Percentiles rank a stretch among this genome's conserved stretches.
Evolutionary conservation across 2,797 vertebrate species (phyloP).

Genomic region (Pagetopsis macropterus): DNA sequence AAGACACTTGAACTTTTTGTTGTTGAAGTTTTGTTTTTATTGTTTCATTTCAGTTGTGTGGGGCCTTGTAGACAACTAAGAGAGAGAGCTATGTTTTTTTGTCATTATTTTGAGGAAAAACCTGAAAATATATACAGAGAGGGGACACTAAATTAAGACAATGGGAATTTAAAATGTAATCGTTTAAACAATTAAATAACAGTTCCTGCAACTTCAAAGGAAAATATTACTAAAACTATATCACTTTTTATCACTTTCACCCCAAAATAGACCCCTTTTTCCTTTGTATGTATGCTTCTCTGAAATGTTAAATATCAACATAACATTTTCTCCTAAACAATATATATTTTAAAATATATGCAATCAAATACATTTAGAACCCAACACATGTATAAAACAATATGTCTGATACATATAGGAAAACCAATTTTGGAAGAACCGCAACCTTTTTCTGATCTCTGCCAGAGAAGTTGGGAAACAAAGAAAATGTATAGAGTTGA

Average conservation of each 20-base stretch:
- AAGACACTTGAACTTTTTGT: background rate
- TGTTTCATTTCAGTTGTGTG: background rate
- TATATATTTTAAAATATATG: background rate
- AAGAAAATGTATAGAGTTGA: conserved; percentile 52
- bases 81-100: background rate
- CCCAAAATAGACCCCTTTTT: background rate
- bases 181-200: too few relatives aligned
- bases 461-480: conserved; percentile 45
- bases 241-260: background rate
- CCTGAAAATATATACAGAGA: background rate
- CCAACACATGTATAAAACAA: conserved; percentile 14
- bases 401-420: background rate
- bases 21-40: background rate
- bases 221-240: background rate
- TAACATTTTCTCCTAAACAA: background rate
- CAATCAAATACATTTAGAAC: conserved; percentile 6
- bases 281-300: background rate
- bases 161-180: background rate
- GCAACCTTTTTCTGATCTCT: conserved; percentile 2
- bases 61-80: background rate
- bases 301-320: background rate
- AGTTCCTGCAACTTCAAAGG: background rate
- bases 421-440: background rate
- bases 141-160: background rate
- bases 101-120: background rate